Evolutionary conservation across 2,797 vertebrate species (phyloP), one percentile per base, ranked within the genome.

Genomic region (Xenopus petersii): DNA sequence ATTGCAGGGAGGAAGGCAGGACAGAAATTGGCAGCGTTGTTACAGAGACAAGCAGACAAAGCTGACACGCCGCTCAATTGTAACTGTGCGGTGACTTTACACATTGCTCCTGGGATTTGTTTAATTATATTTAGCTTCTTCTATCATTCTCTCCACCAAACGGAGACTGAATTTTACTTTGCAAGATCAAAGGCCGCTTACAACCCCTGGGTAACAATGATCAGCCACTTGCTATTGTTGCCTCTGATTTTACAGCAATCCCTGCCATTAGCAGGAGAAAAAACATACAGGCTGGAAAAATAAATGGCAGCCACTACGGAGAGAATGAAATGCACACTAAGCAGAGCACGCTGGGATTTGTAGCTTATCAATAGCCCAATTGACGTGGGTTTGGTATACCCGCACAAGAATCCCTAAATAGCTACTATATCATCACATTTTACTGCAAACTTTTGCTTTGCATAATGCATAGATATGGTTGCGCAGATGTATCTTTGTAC

Each of bases 121-220:
- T 65, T 79, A 79, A 74, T 70, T 73, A 74, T 47, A 79, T 73
- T 70, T 70, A 66, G 59, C 49, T 49, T 42, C 67, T 64, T 69
- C 65, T 64, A 64, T 58, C 68, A 10, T 64, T 61, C 33, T 56
- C 63, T 36, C 21, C 49, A 78, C 55, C 55, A 69, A 69, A 78
- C 33, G 36, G 36, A 51, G 63, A 64, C n/a, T 16, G 42, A 36
- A 17, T 51, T 55, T 67, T 48, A 49, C 51, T 54, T 9, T 15
- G 64, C 36, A 58, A 68, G 46, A 77, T 79, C 60, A 70, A 47
- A 64, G 36, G 54, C 36, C 2, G 15, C 60, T 60, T 47, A 2
- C 56, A 62, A 65, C 58, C 64, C 26, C n/a, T 59, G 70, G 42
- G 42, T 48, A 24, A 67, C 15, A 47, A 58, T 49, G 33, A 51